Evolutionary conservation across 2,888 invertebrate species (phyloP).

Genomic region (Strigamia maritima): DNA sequence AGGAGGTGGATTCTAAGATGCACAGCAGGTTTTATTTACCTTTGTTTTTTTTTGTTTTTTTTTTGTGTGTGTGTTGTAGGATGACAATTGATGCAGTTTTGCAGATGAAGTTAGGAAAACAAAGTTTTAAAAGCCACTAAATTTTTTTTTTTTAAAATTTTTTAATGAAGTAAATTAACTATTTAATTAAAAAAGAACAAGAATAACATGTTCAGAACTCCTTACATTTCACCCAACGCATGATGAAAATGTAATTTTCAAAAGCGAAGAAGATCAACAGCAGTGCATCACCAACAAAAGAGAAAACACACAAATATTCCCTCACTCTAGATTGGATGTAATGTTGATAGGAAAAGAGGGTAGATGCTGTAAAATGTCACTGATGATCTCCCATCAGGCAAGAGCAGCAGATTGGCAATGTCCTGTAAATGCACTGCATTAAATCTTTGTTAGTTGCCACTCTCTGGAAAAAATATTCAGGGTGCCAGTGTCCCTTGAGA

Average conservation of each 20-base stretch:
- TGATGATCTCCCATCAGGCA: constrained; percentile 18
- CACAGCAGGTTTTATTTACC: constrained; percentile 23
- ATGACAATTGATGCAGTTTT: constrained; percentile 18
- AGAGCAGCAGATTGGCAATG: constrained; percentile 26
- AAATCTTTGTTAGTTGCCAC: constrained; percentile 36
- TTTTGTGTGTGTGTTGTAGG: too few species aligned
- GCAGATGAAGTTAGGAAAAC: not conserved
- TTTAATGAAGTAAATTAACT: not conserved
- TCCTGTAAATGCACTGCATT: constrained; percentile 32
- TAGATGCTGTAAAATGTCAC: constrained; percentile 30
- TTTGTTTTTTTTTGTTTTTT: not conserved
- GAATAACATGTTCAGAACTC: not conserved
- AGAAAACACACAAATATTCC: not conserved
- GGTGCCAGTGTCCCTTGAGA: constrained; percentile 18
- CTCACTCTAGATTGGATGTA: constrained; percentile 27
- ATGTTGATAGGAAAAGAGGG: constrained; percentile 32
- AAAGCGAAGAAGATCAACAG: not conserved
- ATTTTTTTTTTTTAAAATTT: too few species aligned
- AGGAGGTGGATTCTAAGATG: constrained; percentile 11
- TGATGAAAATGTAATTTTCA: not conserved
- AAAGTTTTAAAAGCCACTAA: not conserved
- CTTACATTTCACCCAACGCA: not conserved
- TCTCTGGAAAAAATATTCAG: constrained; percentile 13
- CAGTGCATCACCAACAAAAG: constrained; percentile 2
- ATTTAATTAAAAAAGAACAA: constrained; percentile 16